Evolutionary conservation across 2,797 vertebrate species (phyloP).

Genomic region (Rhinella marina): DNA sequence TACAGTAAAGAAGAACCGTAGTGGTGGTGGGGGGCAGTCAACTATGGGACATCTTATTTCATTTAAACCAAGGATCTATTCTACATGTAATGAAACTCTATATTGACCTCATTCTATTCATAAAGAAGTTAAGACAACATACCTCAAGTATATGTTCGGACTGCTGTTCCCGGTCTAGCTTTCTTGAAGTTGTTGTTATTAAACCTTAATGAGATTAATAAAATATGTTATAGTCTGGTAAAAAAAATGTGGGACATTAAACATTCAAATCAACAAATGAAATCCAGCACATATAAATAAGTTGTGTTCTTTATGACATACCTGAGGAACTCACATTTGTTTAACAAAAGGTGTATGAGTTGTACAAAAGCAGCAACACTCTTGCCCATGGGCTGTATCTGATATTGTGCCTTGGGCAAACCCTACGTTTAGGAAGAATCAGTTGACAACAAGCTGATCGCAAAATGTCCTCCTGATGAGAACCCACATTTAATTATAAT

Average conservation of each 20-base stretch:
- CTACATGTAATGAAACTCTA: no score
- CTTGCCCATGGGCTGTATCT: no score
- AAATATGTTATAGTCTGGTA: not conserved
- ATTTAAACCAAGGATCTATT: no score
- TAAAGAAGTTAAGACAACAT: constrained; percentile 64
- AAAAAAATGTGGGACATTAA: not conserved
- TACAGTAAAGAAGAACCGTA: no score
- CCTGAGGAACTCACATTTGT: not conserved
- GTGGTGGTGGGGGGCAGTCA: no score
- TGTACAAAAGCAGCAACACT: no score
- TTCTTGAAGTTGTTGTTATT: constrained; percentile 93
- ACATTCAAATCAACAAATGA: not conserved
- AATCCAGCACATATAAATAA: not conserved
- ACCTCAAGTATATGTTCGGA: constrained; percentile 96
- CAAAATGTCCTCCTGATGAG: no score
- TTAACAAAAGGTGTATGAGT: not conserved
- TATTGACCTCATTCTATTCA: not conserved
- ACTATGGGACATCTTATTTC: no score
- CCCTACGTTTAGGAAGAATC: no score
- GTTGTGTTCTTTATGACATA: not conserved
- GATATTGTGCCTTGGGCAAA: no score
- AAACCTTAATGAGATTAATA: constrained; percentile 80
- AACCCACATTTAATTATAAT: no score
- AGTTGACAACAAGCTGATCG: no score
- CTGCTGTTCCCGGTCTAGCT: constrained; percentile 93